Base-by-base conservation (phyloP, 2,888 invertebrate species). In the Ectemnius lituratus region DNA sequence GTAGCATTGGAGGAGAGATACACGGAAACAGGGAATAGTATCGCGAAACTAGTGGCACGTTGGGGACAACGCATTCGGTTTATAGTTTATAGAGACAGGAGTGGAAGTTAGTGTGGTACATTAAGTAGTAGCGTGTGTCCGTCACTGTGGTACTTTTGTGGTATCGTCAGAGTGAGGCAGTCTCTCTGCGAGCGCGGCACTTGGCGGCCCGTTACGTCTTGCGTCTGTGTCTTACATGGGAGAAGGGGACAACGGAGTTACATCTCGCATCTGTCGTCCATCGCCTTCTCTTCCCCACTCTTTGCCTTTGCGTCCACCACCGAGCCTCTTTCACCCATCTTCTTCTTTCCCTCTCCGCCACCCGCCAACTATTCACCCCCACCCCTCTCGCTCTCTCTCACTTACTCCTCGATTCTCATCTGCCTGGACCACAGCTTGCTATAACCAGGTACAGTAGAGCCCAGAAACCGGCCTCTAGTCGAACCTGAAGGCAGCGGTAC, bases 261-360 rank as follows among this genome's bases (percentile, higher is more conserved):
- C 85, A 85, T 87, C 87, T 85, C 79, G 81, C 87, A 88, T 87
- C 87, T 87, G 87, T 84, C 82, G 83, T 80, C 68, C 52, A 23
- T 5, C 5, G 37, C 37, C 37, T 37, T 52, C 63, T 49, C 49
- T 28, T 59, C 62, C 56, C 20, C 20, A 37, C 37, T 37, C 69
- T 13, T 28, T 0, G 11, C 8, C 46, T 61, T 45, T 65, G n/a
- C 20, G 46, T 52, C 46, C 45, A 68, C 70, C 18, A 46, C 46
- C 49, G 64, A 37, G 57, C 28, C 46, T 4, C 27, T 46, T 37
- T 28, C 56, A 62, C 52, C 72, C 57, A 4, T 23, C 57, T 62
- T 23, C 56, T 8, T 18, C 65, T 57, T 11, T 49, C 57, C 28
- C 70, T 76, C 68, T 70, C 73, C 80, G 68, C 81, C 80, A 76